Base-by-base conservation (phyloP, 2,888 invertebrate genomes). In the Ashinkailepas kermadecensis region DNA sequence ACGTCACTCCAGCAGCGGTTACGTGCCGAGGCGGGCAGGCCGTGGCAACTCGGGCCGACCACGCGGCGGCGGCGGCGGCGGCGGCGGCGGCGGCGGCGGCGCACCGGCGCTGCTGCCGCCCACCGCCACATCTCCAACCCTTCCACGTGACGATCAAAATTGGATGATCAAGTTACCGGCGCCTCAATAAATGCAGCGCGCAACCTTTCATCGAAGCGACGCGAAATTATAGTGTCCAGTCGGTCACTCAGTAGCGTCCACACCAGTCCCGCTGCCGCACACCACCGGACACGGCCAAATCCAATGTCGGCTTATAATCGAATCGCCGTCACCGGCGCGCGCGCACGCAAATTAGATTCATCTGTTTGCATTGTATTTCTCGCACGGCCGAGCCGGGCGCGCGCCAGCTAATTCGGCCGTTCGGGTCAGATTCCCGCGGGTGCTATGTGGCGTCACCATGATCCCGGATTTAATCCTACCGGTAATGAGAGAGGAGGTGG, bases 261-360 rank as follows among this genome's bases (percentile, higher is more conserved):
- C 8, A 12, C 18, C 39, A 9, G 18, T 54, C 74, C 1, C 39
- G 13, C 54, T 2, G 54, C 23, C 54, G 21, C 74, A 21, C 21
- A 21, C 21, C 74, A 21, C 54, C 74, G 74, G 54, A 59, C 59
- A 39, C 70, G 39, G 65, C 8, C 18, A 56, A 56, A 74, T 74
- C 56, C 39, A 74, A 74, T 74, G 74, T 21, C 21, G 54, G 18
- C 56, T 21, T 56, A 59, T 74, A 74, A 74, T 74, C 74, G 74
- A 74, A 74, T 74, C 56, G 18, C 0, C 74, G 54, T 13, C 74
- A 11, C 23, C 74, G 56, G 10, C 74, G n/a, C 74, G 21, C 56
- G 54, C 54, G 70, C 70, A 54, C 74, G 74, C 39, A 74, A 74
- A 74, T 74, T 74, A 74, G 74, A 74, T 74, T 74, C 74, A 74